Base-by-base conservation (phyloP, 2,888 invertebrate genomes). In the Muschampia plurimacula region DNA sequence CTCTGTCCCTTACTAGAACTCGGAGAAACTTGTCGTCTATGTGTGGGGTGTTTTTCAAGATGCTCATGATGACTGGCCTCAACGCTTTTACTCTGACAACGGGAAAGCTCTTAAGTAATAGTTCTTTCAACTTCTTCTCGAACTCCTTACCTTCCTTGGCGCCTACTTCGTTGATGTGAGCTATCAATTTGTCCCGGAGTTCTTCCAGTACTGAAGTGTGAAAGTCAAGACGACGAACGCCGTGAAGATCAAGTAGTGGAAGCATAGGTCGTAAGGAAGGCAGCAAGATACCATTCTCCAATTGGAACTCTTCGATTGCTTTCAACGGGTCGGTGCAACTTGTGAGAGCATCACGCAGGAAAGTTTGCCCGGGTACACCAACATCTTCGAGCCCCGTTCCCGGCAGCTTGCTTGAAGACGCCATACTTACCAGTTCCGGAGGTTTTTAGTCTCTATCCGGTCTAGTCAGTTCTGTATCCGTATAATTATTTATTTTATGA, bases 251-350 rank as follows among this genome's bases (percentile, higher is more conserved):
- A 10, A 99, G 94, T 15, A 99, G 92, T 0, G 99, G 99, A 75
- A 99, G 89, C 97, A 99, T 99, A 15, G 99, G 99, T 66, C 98
- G 95, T 66, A 99, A 90, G 0, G 99, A 99, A 0, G 99, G 99
- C 64, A 99, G 91, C 72, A 98, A 92, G 81, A 99, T 98, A 55
- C 98, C 98, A 95, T 99, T 98, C 89, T 98, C 97, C 63, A 98
- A 94, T 96, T 99, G 99, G 95, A 99, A 99, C 89, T 99, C 99
- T 95, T 99, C 99, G 77, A 99, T 99, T n/a, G 99, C 99, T 93
- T 98, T 98, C 55, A 99, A 88, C 12, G 99, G 99, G 93, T 99
- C 99, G 0, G 98, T 98, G 86, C 99, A 99, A 83, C 98, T 99
- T 13, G 99, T 99, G 15, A 99, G 95, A 12, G 99, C 97, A 89